Percentiles rank a stretch among this genome's conserved stretches.
Conservation (phyloP, 1,140 invertebrate genomes). For the Eumaeus atala region DNA sequence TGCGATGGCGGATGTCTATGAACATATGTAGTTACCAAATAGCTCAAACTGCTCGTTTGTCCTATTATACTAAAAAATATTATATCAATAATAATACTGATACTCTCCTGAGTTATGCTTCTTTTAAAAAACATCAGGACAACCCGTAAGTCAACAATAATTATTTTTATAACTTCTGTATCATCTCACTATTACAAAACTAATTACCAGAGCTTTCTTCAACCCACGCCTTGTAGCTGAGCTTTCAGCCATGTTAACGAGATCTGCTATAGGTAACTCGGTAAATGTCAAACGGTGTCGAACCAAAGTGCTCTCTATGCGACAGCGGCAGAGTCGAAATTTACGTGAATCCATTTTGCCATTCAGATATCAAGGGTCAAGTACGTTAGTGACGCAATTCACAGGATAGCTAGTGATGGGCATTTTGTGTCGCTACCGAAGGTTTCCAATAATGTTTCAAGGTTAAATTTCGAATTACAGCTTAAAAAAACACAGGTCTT, state of each 20-base stretch:
- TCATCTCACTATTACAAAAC: not conserved
- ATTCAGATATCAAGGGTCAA: constrained; percentile 41
- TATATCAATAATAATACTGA: no score
- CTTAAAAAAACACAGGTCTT: no score
- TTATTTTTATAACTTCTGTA: no score
- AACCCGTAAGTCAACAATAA: no score
- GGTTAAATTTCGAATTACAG: no score
- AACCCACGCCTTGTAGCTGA: not conserved
- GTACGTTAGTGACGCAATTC: constrained; percentile 46
- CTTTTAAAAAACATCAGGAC: no score
- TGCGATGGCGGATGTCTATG: no score
- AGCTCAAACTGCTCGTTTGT: no score
- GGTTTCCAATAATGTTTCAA: no score
- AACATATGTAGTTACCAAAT: no score
- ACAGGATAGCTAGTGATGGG: constrained; percentile 41
- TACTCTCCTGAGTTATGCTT: no score
- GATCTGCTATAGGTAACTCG: not conserved
- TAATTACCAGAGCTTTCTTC: not conserved
- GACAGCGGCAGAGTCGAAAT: constrained; percentile 14
- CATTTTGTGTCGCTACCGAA: constrained; percentile 18
- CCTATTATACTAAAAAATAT: no score
- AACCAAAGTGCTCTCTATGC: constrained; percentile 10
- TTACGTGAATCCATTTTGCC: constrained; percentile 13
- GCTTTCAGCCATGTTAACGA: constrained; percentile 6
- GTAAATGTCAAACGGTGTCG: not conserved